phyloP scores from a whole-genome alignment of 1,140 invertebrate species.

The Lucilia sericata region DNA sequence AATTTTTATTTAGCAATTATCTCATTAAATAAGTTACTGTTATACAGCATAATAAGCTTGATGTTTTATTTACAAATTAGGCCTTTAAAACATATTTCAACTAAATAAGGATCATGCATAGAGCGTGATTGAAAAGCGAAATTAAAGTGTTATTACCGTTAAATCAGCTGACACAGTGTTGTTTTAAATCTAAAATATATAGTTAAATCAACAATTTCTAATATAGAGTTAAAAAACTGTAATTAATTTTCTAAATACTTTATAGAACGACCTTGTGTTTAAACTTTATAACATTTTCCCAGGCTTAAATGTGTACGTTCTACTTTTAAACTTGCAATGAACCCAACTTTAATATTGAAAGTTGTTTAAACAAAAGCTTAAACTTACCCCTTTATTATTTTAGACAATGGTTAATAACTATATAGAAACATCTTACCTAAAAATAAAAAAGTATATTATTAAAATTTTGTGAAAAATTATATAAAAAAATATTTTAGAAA shows the following conservation, averaged over 20 bases:
- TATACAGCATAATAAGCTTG: neutral
- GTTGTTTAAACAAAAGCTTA: neutral
- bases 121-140: slow-evolving; percentile 1
- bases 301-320: neutral
- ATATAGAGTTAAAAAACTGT: no score
- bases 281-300: neutral
- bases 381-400: neutral
- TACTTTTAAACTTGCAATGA: neutral
- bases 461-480: neutral
- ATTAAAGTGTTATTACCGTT: neutral
- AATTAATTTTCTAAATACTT: no score
- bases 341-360: neutral
- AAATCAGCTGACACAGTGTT: no score
- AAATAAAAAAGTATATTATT: neutral
- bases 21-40: neutral
- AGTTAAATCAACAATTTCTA: no score
- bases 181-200: neutral
- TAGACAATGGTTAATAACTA: neutral
- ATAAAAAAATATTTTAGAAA: slow-evolving; percentile 3
- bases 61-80: neutral
- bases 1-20: neutral
- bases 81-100: neutral
- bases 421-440: neutral
- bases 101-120: neutral
- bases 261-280: no score